phyloP scores from a whole-genome alignment of 2,888 invertebrate genomes.

The Caenorhabditis japonica region DNA sequence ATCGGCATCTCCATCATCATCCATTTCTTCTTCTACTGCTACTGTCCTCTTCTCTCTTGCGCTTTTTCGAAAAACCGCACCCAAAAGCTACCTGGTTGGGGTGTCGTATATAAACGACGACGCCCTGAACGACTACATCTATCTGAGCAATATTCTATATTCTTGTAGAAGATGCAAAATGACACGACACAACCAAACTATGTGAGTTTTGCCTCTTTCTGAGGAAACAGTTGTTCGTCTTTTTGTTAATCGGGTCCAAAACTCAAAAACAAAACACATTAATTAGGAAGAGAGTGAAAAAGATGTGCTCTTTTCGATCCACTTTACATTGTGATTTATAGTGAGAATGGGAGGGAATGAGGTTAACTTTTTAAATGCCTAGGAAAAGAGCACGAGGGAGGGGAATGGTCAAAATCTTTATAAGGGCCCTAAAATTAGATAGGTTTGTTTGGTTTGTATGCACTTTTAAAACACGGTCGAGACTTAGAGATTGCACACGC shows the following conservation, averaged over 20 bases:
- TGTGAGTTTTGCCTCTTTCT: conserved; percentile 42
- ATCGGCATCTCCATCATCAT: conserved; percentile 38
- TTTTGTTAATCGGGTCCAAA: too few relatives aligned
- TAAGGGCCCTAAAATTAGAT: too few relatives aligned
- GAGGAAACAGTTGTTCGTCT: conserved; percentile 23
- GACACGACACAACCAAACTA: conserved; percentile 31
- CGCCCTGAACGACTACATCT: not conserved
- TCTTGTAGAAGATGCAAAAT: conserved; percentile 25
- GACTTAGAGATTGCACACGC: too few relatives aligned
- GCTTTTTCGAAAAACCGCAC: conserved; percentile 40
- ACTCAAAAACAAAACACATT: conserved; percentile 9
- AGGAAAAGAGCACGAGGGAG: too few relatives aligned
- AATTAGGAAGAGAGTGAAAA: conserved; percentile 18
- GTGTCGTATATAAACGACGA: conserved; percentile 1
- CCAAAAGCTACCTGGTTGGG: conserved; percentile 45
- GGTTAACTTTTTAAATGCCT: too few relatives aligned
- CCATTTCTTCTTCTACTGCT: conserved; percentile 10
- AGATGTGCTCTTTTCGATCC: not conserved
- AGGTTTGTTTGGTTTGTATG: too few relatives aligned
- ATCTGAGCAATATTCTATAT: conserved; percentile 10
- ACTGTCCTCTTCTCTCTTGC: conserved; percentile 1
- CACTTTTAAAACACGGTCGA: too few relatives aligned
- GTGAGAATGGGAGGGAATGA: too few relatives aligned
- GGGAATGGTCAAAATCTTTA: too few relatives aligned
- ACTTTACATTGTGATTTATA: conserved; percentile 24